Conservation (phyloP, 2,888 invertebrate genomes). For the Habroteleia sp. region DNA sequence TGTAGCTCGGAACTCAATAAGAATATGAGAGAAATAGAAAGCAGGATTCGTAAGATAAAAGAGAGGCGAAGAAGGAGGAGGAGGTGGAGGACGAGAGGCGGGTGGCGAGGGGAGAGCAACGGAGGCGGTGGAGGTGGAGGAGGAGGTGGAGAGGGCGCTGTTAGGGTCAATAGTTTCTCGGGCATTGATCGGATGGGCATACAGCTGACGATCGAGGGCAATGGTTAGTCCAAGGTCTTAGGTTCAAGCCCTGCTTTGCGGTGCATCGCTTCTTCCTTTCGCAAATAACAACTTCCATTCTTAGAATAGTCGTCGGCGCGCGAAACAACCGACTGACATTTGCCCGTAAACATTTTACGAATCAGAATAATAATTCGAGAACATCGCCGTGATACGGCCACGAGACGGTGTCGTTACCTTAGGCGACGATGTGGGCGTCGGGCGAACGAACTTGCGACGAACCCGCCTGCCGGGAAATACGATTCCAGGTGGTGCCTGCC, state of each 20-base stretch:
- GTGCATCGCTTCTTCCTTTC: constrained; percentile 73
- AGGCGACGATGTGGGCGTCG: constrained; percentile 62
- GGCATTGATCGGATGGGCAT: constrained; percentile 72
- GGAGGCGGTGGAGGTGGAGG: constrained; percentile 30
- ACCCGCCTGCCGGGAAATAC: constrained; percentile 65
- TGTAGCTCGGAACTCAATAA: constrained; percentile 21
- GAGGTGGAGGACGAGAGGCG: constrained; percentile 9
- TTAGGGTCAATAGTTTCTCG: constrained; percentile 72
- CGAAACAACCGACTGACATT: constrained; percentile 64
- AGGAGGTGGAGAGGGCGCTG: constrained; percentile 59
- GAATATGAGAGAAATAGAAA: constrained; percentile 55
- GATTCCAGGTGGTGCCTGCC: constrained; percentile 66
- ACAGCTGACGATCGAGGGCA: constrained; percentile 80
- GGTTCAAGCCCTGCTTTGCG: constrained; percentile 77
- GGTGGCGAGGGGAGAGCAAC: constrained; percentile 24
- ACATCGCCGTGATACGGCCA: constrained; percentile 58
- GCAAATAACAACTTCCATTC: constrained; percentile 73
- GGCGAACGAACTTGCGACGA: constrained; percentile 66
- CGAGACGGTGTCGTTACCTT: constrained; percentile 60
- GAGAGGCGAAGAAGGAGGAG: constrained; percentile 21
- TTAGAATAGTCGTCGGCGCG: constrained; percentile 73
- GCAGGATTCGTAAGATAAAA: constrained; percentile 54
- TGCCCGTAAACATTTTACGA: constrained; percentile 68
- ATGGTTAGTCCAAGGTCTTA: constrained; percentile 81
- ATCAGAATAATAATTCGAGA: constrained; percentile 68